These are phyloP conservation scores for Conomelus anceps DNA, from an alignment of 2,888 invertebrate species.

Conservation along the genomic window DNA sequence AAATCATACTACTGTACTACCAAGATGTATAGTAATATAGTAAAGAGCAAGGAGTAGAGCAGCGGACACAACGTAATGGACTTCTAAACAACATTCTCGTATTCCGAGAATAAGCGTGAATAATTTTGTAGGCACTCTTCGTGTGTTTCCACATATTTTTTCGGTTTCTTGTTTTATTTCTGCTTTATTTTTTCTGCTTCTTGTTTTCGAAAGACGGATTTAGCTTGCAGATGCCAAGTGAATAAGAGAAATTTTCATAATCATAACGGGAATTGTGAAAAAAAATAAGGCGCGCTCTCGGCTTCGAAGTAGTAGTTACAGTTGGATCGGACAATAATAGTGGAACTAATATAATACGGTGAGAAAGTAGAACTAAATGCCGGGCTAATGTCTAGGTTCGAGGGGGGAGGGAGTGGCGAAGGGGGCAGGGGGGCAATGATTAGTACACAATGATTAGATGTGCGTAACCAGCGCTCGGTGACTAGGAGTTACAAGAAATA, in stretches of 20 bases:
- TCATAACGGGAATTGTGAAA: neutral
- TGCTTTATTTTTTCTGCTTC: no score
- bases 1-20: neutral
- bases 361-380: neutral
- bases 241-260: neutral
- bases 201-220: neutral
- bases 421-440: neutral
- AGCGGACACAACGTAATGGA: neutral
- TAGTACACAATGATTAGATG: neutral
- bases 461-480: neutral
- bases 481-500: neutral
- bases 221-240: neutral
- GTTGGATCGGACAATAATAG: neutral
- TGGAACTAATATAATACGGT: neutral
- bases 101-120: neutral
- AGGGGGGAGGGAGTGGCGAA: neutral
- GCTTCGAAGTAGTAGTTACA: neutral
- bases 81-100: neutral
- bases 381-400: neutral
- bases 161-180: neutral
- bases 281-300: neutral
- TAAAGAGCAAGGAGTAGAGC: neutral
- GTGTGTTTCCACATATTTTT: neutral
- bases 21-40: neutral
- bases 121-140: neutral